Percentiles rank a stretch among this genome's conserved stretches.
These are phyloP conservation scores for Mastacembelus armatus DNA, from an alignment of 2,797 vertebrate species.

Conservation along the genomic window DNA sequence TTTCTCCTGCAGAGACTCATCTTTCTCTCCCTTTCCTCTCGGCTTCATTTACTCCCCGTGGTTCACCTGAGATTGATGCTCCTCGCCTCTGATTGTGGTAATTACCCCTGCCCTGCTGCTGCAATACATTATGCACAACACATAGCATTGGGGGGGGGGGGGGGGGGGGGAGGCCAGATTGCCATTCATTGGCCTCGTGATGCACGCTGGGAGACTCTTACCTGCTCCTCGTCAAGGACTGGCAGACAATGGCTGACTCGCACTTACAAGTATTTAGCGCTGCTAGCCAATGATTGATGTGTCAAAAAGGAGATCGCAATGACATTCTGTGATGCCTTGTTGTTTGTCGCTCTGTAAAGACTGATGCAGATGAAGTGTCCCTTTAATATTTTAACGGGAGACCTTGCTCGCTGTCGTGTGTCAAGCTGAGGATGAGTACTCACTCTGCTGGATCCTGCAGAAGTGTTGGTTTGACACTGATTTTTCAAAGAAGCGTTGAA, in stretches of 20 bases:
- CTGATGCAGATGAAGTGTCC: constrained; percentile 1
- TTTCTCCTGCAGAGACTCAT: constrained; percentile 30
- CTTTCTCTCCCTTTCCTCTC: constrained; percentile 66
- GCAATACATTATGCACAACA: constrained; percentile 83
- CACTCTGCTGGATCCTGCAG: background rate
- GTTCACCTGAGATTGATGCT: constrained; percentile 89
- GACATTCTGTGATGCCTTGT: background rate
- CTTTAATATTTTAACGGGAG: constrained; percentile 3
- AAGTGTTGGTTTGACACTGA: background rate
- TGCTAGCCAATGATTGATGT: constrained; percentile 9
- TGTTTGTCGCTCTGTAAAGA: constrained; percentile 2
- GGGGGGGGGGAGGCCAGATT: constrained; percentile 67
- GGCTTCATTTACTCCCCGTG: constrained; percentile 87
- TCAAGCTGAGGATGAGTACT: background rate
- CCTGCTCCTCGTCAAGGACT: too few species aligned
- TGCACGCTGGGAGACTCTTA: constrained; percentile 56
- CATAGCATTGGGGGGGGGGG: too few species aligned
- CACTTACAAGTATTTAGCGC: constrained; percentile 29
- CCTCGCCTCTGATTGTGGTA: constrained; percentile 86
- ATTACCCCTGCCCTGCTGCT: constrained; percentile 87
- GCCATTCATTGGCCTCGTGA: constrained; percentile 60
- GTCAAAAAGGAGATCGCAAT: constrained; percentile 1
- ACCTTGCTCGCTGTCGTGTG: background rate
- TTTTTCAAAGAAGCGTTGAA: too few species aligned
- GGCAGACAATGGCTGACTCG: constrained; percentile 13